Base-by-base conservation (phyloP, 1,140 invertebrate species). In the Drosophila nigromelanica region DNA sequence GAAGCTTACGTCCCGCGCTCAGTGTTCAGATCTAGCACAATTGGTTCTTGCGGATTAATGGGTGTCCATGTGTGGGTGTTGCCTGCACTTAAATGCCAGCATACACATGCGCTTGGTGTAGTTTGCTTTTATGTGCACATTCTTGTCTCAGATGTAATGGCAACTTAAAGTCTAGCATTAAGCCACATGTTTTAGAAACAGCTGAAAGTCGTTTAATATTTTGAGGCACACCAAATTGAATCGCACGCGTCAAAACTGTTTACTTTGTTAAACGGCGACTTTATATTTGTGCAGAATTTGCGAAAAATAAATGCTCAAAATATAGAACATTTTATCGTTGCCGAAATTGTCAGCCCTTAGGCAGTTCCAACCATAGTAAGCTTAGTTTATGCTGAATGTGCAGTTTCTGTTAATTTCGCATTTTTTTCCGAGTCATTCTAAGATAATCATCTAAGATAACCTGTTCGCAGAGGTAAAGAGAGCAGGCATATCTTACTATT, bases 71-170 rank as follows among this genome's bases (percentile, higher is more conserved):
- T 56, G 51, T 54, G 48, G 45, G 47, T 24, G 47, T 73, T 39
- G 42, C 27, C 24, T 33, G 66, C 56, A 74, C 66, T 70, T 74
- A 74, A 69, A 74, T 74, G 40, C 21, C 40, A 55, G 50, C 24
- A 61, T 40, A 52, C n/a, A 39, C 42, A 69, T 42, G 64, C 43
- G 51, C 40, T 68, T 69, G 62, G 35, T 58, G 59, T 69, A 43
- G 71, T 61, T 69, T 52, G 43, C 52, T 70, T 74, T 74, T 76
- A 69, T 70, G 39, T 48, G 61, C 18, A 51, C 39, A 24, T 30
- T 24, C 33, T 8, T 40, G 59, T n/a, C 14, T 51, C 54, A 39
- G 50, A 42, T 42, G 55, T 55, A 39, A 52, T 7, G 11, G 21
- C 30, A 42, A 10, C 42, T 66, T 59, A 58, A 63, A 70, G 42